Conservation (phyloP, 2,888 invertebrate species). For the Drosophila longiperda region DNA sequence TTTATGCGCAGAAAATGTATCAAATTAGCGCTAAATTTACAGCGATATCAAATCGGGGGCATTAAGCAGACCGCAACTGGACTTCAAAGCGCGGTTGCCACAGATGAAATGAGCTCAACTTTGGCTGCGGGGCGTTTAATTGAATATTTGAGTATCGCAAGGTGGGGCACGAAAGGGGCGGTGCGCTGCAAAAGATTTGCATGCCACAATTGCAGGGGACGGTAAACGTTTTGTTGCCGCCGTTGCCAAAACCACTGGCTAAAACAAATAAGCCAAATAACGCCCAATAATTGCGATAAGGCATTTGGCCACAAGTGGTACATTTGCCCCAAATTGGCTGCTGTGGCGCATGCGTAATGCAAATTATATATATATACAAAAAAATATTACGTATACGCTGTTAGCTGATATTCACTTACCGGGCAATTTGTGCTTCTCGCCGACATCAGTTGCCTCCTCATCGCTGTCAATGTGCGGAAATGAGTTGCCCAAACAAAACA, state of each 20-base stretch:
- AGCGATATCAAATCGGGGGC: slow-evolving; percentile 46
- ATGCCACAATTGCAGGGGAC: slow-evolving; percentile 47
- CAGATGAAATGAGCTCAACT: slow-evolving; percentile 54
- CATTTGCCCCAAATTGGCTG: slow-evolving; percentile 37
- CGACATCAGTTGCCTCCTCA: slow-evolving; percentile 86
- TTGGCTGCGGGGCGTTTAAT: slow-evolving; percentile 80
- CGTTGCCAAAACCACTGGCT: slow-evolving; percentile 10
- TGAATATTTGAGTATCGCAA: slow-evolving; percentile 68
- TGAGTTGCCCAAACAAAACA: slow-evolving; percentile 88
- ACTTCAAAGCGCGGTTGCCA: slow-evolving; percentile 64
- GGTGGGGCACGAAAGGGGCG: slow-evolving; percentile 24
- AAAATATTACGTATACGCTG: slow-evolving; percentile 64
- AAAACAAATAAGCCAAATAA: slow-evolving; percentile 66
- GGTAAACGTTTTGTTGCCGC: slow-evolving; percentile 8
- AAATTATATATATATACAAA: slow-evolving; percentile 10
- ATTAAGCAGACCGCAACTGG: slow-evolving; percentile 36
- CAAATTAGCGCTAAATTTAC: slow-evolving; percentile 72
- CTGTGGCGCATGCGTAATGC: slow-evolving; percentile 68
- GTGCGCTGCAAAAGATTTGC: slow-evolving; percentile 53
- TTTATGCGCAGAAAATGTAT: slow-evolving; percentile 74
- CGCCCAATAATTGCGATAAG: slow-evolving; percentile 71
- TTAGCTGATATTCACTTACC: slow-evolving; percentile 49
- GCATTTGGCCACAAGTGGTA: slow-evolving; percentile 17
- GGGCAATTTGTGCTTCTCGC: slow-evolving; percentile 81
- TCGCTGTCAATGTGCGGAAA: slow-evolving; percentile 91